phyloP scores from a whole-genome alignment of 2,797 vertebrate genomes.

The Kryptolebias ocellatus region DNA sequence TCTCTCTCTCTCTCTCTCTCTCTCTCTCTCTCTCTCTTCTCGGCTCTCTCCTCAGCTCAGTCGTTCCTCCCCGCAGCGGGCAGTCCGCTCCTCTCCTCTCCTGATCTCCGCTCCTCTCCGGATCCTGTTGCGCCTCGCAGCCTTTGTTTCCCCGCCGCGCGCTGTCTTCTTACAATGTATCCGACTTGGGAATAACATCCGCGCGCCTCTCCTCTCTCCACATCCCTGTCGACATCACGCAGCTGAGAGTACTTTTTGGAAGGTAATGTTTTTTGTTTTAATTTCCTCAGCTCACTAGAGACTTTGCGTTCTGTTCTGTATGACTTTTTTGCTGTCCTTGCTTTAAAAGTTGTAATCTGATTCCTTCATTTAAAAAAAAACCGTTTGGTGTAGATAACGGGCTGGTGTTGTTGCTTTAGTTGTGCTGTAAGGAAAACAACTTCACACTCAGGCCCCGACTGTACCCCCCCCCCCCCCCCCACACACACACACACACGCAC shows the following conservation, averaged over 20 bases:
- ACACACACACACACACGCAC: constrained; percentile 34
- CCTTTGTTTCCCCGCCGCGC: neutral
- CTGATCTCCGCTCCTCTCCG: constrained; percentile 14
- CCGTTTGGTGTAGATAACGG: neutral
- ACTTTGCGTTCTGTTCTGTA: constrained; percentile 6
- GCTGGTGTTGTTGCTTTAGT: neutral
- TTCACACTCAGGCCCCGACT: constrained; percentile 16
- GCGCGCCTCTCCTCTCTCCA: neutral
- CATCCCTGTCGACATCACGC: constrained; percentile 30
- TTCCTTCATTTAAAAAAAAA: neutral
- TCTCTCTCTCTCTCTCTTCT: constrained; percentile 52
- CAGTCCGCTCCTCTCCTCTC: constrained; percentile 27
- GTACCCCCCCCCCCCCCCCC: constrained; percentile 36
- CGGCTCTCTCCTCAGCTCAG: constrained; percentile 49
- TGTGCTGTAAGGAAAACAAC: neutral
- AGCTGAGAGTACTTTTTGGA: constrained; percentile 34
- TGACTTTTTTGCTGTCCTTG: constrained; percentile 13
- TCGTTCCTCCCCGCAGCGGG: constrained; percentile 33
- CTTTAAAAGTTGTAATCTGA: neutral
- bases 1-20: constrained; percentile 58
- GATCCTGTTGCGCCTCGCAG: constrained; percentile 49
- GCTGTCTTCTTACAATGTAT: constrained; percentile 45
- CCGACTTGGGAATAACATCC: constrained; percentile 37
- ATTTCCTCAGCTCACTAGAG: constrained; percentile 21
- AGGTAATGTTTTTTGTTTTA: constrained; percentile 51